Evolutionary conservation across 2,888 invertebrate species (phyloP).

Genomic region (Drosophila lacicola): DNA sequence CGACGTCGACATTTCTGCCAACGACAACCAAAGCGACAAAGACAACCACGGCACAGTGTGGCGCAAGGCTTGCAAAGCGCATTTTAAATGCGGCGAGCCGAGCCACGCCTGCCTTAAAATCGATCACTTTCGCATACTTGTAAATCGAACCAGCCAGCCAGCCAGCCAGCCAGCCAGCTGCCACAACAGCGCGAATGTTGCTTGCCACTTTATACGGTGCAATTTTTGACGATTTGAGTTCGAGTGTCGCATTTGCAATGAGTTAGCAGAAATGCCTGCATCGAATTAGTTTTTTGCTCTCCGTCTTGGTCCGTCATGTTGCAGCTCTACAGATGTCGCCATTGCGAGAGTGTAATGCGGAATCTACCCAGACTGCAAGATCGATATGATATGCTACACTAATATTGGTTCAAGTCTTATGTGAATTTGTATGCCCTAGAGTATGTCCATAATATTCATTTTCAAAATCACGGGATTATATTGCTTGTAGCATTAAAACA

Average conservation of each 20-base stretch:
- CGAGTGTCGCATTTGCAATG: constrained; percentile 59
- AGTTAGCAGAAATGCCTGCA: constrained; percentile 12
- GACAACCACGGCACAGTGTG: constrained; percentile 38
- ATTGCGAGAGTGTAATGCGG: constrained; percentile 2
- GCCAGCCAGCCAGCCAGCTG: constrained; percentile 23
- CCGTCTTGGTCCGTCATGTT: not conserved
- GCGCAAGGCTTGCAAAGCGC: constrained; percentile 63
- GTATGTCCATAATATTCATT: not conserved
- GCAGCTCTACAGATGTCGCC: constrained; percentile 5
- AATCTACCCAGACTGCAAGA: constrained; percentile 19
- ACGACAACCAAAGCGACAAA: constrained; percentile 42
- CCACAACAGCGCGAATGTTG: constrained; percentile 26
- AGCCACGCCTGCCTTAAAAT: constrained; percentile 79
- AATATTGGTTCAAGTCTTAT: constrained; percentile 24
- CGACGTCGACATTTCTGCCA: constrained; percentile 60
- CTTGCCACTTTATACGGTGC: constrained; percentile 26
- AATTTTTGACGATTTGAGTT: constrained; percentile 32
- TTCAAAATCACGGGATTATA: too few species aligned
- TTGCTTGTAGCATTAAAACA: too few species aligned
- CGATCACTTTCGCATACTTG: constrained; percentile 79
- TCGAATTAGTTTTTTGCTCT: constrained; percentile 14
- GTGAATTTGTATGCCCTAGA: constrained; percentile 1
- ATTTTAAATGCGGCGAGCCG: constrained; percentile 61
- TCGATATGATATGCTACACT: constrained; percentile 34
- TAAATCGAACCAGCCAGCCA: constrained; percentile 47